These are phyloP conservation scores for Agonopterix heracliana DNA, from an alignment of 2,888 invertebrate species.

Conservation along the genomic window DNA sequence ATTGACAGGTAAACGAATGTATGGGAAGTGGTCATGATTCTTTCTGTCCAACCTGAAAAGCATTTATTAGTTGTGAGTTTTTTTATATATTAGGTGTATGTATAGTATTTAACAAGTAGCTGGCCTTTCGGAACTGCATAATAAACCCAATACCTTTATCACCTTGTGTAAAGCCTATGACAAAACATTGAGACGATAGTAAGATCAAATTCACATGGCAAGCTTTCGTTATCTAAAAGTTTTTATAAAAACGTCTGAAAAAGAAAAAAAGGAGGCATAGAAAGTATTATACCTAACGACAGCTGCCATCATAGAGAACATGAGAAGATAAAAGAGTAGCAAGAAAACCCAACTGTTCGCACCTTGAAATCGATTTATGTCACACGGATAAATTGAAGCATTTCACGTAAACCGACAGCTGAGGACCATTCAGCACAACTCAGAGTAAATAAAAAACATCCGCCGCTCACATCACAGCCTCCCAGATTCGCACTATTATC, in stretches of 20 bases:
- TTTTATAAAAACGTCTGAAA: background rate
- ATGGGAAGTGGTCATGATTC: no score
- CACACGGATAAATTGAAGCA: conserved; percentile 56
- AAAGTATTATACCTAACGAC: background rate
- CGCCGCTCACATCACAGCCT: conserved; percentile 57
- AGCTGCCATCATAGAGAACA: conserved; percentile 10
- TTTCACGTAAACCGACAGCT: conserved; percentile 47
- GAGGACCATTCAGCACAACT: conserved; percentile 49
- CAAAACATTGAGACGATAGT: no score
- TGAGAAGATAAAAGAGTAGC: conserved; percentile 30
- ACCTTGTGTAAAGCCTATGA: no score
- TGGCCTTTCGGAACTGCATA: no score
- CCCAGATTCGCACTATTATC: conserved; percentile 73
- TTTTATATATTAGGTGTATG: no score
- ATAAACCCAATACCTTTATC: no score
- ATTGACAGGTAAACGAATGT: no score
- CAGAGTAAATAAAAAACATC: conserved; percentile 60
- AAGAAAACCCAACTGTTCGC: conserved; percentile 26
- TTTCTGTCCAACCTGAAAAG: no score
- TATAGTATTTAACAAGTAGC: no score
- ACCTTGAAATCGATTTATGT: conserved; percentile 66
- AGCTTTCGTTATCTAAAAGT: background rate
- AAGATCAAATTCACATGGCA: background rate
- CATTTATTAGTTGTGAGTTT: no score
- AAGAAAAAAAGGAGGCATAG: background rate